A percentile compares a stretch with the other conserved stretches of the same genome.
Evolutionary conservation across 1,140 invertebrate genomes (phyloP).

Genomic region (Adelges cooleyi): DNA sequence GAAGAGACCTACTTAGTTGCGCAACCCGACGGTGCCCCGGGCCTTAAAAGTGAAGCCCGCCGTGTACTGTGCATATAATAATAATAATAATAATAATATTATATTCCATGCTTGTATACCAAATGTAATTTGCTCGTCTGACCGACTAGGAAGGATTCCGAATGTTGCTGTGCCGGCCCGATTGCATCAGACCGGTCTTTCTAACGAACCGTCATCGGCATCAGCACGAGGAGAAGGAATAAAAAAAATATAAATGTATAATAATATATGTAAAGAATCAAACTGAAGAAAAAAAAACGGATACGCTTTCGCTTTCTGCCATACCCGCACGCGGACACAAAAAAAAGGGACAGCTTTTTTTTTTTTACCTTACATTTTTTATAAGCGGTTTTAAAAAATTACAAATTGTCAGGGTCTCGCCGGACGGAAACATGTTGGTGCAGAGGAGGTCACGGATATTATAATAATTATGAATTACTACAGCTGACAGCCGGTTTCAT

Average conservation of each 20-base stretch:
- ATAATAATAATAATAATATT: no score
- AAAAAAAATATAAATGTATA: no score
- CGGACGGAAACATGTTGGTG: no score
- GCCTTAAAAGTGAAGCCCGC: slow-evolving; percentile 25
- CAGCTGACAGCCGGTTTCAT: no score
- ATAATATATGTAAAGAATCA: no score
- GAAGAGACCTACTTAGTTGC: slow-evolving; percentile 27
- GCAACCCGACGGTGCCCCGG: slow-evolving; percentile 2
- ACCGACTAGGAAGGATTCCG: slow-evolving; percentile 27
- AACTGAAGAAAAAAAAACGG: not conserved
- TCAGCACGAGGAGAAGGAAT: not conserved
- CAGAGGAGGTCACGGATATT: no score
- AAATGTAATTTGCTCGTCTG: slow-evolving; percentile 23
- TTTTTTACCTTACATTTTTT: no score
- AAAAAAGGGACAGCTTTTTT: no score
- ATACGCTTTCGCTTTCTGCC: slow-evolving; percentile 18
- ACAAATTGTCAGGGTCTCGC: no score
- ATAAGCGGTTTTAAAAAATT: no score
- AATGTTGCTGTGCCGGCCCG: not conserved
- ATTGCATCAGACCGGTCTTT: slow-evolving; percentile 25
- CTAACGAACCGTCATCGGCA: not conserved
- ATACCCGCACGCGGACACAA: no score
- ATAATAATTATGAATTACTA: no score
- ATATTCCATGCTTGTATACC: not conserved
- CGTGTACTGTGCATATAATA: not conserved